Evolutionary conservation across 2,888 invertebrate species (phyloP).

Genomic region (Horisme vitalbata): DNA sequence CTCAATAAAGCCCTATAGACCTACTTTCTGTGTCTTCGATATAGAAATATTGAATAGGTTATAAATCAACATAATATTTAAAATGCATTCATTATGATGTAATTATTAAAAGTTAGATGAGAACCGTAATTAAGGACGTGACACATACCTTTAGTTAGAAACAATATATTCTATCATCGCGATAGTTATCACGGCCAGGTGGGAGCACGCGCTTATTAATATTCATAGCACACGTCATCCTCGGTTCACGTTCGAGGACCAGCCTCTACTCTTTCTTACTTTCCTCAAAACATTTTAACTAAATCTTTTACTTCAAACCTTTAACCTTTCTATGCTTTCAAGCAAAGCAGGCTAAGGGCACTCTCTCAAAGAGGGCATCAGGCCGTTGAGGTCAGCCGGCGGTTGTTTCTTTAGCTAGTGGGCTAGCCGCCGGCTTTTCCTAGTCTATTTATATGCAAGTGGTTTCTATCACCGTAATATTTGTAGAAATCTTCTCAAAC

Average conservation of each 20-base stretch:
- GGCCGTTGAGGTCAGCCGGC: constrained; percentile 28
- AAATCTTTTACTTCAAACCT: constrained; percentile 11
- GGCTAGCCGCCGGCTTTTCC: constrained; percentile 24
- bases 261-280: constrained; percentile 20
- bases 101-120: constrained; percentile 44
- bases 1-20: too few species aligned
- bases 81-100: constrained; percentile 32
- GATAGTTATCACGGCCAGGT: constrained; percentile 62
- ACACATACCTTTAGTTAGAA: constrained; percentile 42
- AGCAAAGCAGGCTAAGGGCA: constrained; percentile 30
- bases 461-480: constrained; percentile 7
- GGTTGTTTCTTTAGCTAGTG: constrained; percentile 22
- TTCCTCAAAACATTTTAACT: constrained; percentile 4
- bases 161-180: constrained; percentile 55
- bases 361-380: constrained; percentile 22
- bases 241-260: constrained; percentile 50
- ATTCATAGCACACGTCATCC: constrained; percentile 69
- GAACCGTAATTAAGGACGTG: constrained; percentile 45
- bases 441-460: constrained; percentile 20
- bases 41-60: constrained; percentile 28
- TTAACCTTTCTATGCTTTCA: constrained; percentile 18
- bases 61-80: constrained; percentile 40
- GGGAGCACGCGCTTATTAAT: constrained; percentile 66
- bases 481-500: constrained; percentile 15
- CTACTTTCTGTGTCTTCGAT: too few species aligned